Conservation (phyloP, 2,888 invertebrate species). For the Perizoma affinitatum region DNA sequence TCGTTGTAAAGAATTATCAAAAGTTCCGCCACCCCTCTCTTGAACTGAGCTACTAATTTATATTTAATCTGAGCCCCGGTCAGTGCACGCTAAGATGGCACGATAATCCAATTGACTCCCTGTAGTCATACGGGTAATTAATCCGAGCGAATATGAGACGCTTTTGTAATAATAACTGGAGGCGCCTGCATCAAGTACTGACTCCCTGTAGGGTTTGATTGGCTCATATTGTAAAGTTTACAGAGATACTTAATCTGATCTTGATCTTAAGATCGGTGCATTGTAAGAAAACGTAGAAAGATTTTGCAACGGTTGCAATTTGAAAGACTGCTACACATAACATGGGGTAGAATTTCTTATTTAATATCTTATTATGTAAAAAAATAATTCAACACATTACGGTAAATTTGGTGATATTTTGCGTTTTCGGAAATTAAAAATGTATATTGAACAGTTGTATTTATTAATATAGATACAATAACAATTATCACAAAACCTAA, state of each 20-base stretch:
- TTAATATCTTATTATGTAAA: too few relatives aligned
- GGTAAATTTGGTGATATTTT: too few relatives aligned
- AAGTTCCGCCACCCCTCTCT: slow-evolving; percentile 9
- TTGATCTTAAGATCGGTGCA: not conserved
- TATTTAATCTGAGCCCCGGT: slow-evolving; percentile 36
- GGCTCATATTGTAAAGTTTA: slow-evolving; percentile 5
- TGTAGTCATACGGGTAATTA: slow-evolving; percentile 80
- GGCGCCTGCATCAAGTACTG: slow-evolving; percentile 60
- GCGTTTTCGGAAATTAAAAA: too few relatives aligned
- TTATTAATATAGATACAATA: too few relatives aligned
- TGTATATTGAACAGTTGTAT: too few relatives aligned
- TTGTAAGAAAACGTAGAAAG: not conserved
- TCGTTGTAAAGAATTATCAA: slow-evolving; percentile 41
- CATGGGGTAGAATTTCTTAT: too few relatives aligned
- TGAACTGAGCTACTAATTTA: slow-evolving; percentile 21
- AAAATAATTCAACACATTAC: too few relatives aligned
- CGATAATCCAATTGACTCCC: slow-evolving; percentile 78
- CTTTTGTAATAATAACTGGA: slow-evolving; percentile 39
- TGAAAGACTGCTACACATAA: too few relatives aligned
- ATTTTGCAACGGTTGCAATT: not conserved
- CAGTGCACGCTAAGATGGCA: slow-evolving; percentile 54
- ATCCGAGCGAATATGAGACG: slow-evolving; percentile 46
- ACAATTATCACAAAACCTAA: too few relatives aligned
- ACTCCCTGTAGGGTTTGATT: slow-evolving; percentile 16
- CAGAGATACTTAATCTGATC: not conserved